Conservation (phyloP, 2,797 vertebrate species). For the Diglossa cyanea region DNA sequence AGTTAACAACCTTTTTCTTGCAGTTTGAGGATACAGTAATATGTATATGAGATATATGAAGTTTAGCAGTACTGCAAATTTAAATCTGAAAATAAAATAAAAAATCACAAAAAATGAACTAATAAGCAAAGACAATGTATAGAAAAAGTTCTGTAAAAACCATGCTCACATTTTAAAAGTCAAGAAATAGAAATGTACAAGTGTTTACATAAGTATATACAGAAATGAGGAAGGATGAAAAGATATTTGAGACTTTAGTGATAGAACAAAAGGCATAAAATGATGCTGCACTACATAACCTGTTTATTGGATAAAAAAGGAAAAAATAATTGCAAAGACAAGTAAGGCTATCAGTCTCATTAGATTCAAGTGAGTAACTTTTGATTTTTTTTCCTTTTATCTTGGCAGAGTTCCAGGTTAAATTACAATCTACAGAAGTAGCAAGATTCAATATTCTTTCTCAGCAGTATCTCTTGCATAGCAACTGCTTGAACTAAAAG, state of each 20-base stretch:
- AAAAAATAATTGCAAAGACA: not conserved
- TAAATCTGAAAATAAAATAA: not conserved
- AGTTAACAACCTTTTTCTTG: not conserved
- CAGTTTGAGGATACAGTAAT: not conserved
- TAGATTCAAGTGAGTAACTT: not conserved
- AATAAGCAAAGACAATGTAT: not conserved
- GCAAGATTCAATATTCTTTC: not conserved
- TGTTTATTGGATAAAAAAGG: not conserved
- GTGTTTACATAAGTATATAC: not conserved
- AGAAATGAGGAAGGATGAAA: not conserved
- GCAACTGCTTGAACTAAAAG: not conserved
- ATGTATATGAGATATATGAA: not conserved
- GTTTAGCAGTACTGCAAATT: not conserved
- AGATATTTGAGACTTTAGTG: not conserved
- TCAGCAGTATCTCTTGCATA: not conserved
- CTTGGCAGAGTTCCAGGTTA: not conserved
- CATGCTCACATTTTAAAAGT: not conserved
- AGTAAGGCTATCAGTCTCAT: not conserved
- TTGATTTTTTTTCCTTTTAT: not conserved
- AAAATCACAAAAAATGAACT: not conserved
- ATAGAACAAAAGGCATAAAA: not conserved
- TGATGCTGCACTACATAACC: not conserved
- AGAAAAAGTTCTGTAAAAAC: not conserved
- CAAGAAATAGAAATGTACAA: not conserved
- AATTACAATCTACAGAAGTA: not conserved